Base-by-base conservation (phyloP, 2,888 invertebrate species). In the Meghimatium bilineatum region DNA sequence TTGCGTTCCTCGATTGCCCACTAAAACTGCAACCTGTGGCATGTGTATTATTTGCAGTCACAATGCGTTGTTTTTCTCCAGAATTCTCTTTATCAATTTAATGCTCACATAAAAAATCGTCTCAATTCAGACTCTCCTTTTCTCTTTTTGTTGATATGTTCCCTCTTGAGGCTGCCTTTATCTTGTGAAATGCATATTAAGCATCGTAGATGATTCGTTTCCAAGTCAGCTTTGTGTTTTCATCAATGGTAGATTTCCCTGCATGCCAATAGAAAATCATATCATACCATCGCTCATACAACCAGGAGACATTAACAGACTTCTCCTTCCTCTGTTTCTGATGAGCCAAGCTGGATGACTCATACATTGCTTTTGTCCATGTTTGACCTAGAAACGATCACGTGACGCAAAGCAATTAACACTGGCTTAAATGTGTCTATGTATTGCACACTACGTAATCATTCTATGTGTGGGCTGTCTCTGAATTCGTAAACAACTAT, bases 351-450 rank as follows among this genome's bases (percentile, higher is more conserved):
- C 8, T n/a, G 32, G 74, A 52, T 74, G 74, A 74, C 74, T 74
- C 74, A 74, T 52, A 10, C 17, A 49, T 52, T 5, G 74, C 20
- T 52, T 74, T 29, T 52, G 32, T 74, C 74, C 74, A 52, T 32
- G 12, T 52, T 6, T 74, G 74, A 74, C 74, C 74, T 52, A 74
- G 74, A 74, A 52, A 74, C 74, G 52, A 23, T 3, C 52, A 74
- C 74, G 74, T 74, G 74, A 74, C 74, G 44, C 52, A 49, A 52
- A 32, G 74, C 74, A 74, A 74, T 74, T 74, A 74, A 17, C 32
- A 52, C 52, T 32, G 52, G 52, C 52, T 74, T 49, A 74, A 49
- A 74, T 34, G 32, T 17, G 52, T 74, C 74, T 74, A 52, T 32
- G 32, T 52, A 23, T 52, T 44, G n/a, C n/a, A 2, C 44, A n/a